A percentile compares a stretch with the other conserved stretches of the same genome.
Evolutionary conservation across 1,140 invertebrate genomes (phyloP).

Genomic region (Rhopalosiphum padi): DNA sequence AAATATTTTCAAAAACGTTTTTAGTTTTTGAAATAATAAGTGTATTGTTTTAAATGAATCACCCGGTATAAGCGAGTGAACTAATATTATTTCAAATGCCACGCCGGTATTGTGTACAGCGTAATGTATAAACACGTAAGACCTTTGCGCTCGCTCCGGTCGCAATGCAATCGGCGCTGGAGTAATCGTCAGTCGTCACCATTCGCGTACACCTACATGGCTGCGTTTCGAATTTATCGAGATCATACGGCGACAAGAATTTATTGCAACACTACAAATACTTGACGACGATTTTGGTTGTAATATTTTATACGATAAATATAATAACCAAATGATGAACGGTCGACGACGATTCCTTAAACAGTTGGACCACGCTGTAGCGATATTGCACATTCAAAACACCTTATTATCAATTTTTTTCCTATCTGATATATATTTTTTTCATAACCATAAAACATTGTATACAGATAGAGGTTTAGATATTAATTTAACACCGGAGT

Average conservation of each 20-base stretch:
- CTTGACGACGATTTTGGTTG: not conserved
- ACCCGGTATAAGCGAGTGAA: not conserved
- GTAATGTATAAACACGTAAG: not conserved
- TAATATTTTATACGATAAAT: not conserved
- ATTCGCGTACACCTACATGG: not conserved
- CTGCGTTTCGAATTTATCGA: not conserved
- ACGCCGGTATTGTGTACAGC: not conserved
- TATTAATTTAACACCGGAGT: not conserved
- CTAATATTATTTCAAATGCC: not conserved
- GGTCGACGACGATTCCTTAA: not conserved
- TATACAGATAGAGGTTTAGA: not conserved
- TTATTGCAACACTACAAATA: not conserved
- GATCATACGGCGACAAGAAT: not conserved
- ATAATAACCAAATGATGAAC: not conserved
- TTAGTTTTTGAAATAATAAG: too few species aligned
- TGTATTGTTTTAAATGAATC: too few species aligned
- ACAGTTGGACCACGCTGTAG: not conserved
- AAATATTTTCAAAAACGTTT: too few species aligned
- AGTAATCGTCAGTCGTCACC: not conserved
- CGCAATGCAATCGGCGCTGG: not conserved
- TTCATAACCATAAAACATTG: not conserved
- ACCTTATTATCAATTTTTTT: too few species aligned
- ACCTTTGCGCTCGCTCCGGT: not conserved
- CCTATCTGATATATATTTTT: not conserved
- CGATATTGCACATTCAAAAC: not conserved